Base-by-base conservation (phyloP, 30 jellyfish, hydroid and myxozoan genomes). In the Cassiopea xamachana region DNA sequence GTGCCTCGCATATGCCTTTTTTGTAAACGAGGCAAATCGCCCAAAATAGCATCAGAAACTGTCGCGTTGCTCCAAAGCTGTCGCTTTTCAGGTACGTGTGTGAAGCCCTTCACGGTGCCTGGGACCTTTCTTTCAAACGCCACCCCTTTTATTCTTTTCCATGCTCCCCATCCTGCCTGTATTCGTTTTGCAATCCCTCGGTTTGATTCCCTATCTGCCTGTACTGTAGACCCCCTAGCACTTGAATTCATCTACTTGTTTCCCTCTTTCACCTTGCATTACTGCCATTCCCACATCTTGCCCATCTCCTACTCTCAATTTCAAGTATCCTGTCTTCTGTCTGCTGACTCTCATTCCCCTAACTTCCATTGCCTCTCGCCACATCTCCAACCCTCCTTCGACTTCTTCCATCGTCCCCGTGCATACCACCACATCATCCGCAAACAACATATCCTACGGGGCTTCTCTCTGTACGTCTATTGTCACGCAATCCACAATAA, bases 361-460 rank as follows among this genome's bases (percentile, higher is more conserved):
- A 5, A 19, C 39, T 69, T 82, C 91, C 67, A 82, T 9, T 10
- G 91, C 91, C 13, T 58, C 59, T 16, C 59, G 46, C 90, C 90
- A 82, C 51, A 6, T 16, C 39, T 18, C 85, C 64, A 75, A 1
- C 15, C 69, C 0, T 17, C 46, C 27, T 46, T 46, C 69, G 7
- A 44, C 46, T 6, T 1, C 68, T 58, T 43, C 84, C 48, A 7
- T 75, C 1, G 8, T 17, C 8, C 14, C 48, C 14, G 27, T 2
- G 43, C 67, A 2, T 46, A 75, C 13, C 69, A 75, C 0, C 39
- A 27, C 39, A 27, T 27, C 39, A 27, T 27, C 39, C 39, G 39
- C 39, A 27, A 27, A 27, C 39, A 27, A 27, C 39, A 27, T 27
- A 27, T 27, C 39, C 39, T 27, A 27, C 39, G 39, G 39, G 39